phyloP scores from a whole-genome alignment of 2,113 vertebrate species.

The Plecturocebus donacophilus region DNA sequence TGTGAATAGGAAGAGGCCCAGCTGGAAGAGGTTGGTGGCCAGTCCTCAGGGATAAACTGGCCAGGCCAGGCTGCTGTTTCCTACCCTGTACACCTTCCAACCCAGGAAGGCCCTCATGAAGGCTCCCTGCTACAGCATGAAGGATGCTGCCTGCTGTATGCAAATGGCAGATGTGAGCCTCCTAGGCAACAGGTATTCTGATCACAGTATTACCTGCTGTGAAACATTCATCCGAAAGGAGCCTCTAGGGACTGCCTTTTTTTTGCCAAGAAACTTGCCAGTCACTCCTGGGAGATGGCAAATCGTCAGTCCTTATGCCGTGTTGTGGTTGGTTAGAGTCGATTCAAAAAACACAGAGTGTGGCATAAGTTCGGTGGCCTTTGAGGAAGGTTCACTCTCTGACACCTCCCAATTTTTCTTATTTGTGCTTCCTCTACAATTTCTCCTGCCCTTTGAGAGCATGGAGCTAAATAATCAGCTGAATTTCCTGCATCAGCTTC shows the following conservation, averaged over 20 bases:
- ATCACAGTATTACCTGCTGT: not conserved
- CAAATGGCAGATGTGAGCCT: not conserved
- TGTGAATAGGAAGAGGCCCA: not conserved
- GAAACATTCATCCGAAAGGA: not conserved
- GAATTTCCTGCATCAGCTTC: not conserved
- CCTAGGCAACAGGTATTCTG: not conserved
- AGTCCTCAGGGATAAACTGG: not conserved
- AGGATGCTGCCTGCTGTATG: not conserved
- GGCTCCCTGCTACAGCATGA: fast-evolving
- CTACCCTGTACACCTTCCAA: not conserved
- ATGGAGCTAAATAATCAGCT: not conserved
- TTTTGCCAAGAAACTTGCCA: not conserved
- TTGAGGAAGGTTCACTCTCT: not conserved
- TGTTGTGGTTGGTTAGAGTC: not conserved
- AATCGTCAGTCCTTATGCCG: not conserved
- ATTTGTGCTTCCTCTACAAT: not conserved
- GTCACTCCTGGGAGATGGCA: not conserved
- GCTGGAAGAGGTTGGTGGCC: not conserved
- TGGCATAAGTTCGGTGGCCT: not conserved
- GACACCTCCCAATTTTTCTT: not conserved
- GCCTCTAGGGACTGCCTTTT: not conserved
- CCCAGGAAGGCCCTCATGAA: not conserved
- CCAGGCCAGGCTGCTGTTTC: not conserved
- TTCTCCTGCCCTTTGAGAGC: not conserved
- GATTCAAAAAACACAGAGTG: not conserved